Evolutionary conservation across 2,113 vertebrate genomes (phyloP).

Genomic region (Ailuropoda melanoleuca): DNA sequence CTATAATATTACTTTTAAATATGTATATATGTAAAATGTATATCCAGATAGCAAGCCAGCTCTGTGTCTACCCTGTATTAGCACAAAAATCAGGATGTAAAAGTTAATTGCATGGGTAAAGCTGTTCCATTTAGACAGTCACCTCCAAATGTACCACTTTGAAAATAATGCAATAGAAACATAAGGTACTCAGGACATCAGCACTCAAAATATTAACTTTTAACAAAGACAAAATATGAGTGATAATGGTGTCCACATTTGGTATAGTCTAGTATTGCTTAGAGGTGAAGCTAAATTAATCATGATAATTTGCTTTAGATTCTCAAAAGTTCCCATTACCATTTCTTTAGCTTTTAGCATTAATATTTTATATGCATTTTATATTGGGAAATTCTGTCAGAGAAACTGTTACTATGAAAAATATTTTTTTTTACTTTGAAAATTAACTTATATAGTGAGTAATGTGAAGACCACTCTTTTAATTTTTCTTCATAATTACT

Average conservation of each 20-base stretch:
- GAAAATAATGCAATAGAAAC: neutral
- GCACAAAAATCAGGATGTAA: neutral
- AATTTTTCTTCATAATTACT: constrained; percentile 63
- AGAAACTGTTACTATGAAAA: constrained; percentile 51
- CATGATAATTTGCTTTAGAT: constrained; percentile 59
- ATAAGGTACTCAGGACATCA: neutral
- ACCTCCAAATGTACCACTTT: neutral
- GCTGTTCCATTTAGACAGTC: neutral
- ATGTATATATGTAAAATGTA: neutral
- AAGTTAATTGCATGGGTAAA: neutral
- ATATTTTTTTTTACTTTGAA: constrained; percentile 58
- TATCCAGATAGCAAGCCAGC: neutral
- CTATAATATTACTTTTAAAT: neutral
- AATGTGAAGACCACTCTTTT: constrained; percentile 50
- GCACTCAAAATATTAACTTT: constrained; percentile 14
- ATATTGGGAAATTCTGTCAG: constrained; percentile 49
- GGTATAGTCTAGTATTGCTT: neutral
- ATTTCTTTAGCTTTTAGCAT: constrained; percentile 54
- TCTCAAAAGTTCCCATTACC: constrained; percentile 52
- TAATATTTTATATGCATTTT: constrained; percentile 39
- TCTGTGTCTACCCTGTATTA: neutral
- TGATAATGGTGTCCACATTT: neutral
- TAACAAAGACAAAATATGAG: constrained; percentile 3
- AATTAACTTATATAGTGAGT: constrained; percentile 30
- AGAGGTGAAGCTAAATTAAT: constrained; percentile 50